Conservation (phyloP, 2,888 invertebrate genomes). For the Octonoba sinensis region DNA sequence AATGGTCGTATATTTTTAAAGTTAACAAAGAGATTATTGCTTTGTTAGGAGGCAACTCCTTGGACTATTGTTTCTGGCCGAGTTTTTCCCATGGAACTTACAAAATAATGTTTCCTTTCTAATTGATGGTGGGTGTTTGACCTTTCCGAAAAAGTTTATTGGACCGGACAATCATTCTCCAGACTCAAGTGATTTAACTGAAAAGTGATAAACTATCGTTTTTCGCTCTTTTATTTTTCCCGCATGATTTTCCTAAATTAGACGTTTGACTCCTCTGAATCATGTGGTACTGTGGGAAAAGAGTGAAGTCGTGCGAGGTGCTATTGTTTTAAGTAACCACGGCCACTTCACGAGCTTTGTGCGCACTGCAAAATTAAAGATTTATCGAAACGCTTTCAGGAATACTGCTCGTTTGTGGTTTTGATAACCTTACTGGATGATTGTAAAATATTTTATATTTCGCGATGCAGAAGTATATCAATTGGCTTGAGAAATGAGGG, state of each 20-base stretch:
- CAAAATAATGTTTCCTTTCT: slow-evolving; percentile 52
- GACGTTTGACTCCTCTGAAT: slow-evolving; percentile 23
- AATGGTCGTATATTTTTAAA: slow-evolving; percentile 53
- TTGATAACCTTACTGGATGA: too few species aligned
- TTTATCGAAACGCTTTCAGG: too few species aligned
- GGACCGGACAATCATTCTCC: slow-evolving; percentile 22
- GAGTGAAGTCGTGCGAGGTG: slow-evolving; percentile 15
- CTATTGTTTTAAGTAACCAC: slow-evolving; percentile 36
- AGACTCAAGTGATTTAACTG: slow-evolving; percentile 30
- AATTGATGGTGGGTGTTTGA: slow-evolving; percentile 60
- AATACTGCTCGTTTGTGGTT: too few species aligned
- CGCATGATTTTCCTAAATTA: slow-evolving; percentile 48
- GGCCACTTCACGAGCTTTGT: not conserved
- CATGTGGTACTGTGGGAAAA: slow-evolving; percentile 31
- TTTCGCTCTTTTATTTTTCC: slow-evolving; percentile 38
- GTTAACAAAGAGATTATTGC: slow-evolving; percentile 61
- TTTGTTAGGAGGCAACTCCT: slow-evolving; percentile 36
- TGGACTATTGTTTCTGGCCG: slow-evolving; percentile 42
- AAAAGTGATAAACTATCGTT: slow-evolving; percentile 44
- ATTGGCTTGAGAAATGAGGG: too few species aligned
- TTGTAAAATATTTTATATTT: too few species aligned
- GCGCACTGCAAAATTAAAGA: too few species aligned
- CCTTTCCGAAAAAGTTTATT: slow-evolving; percentile 48
- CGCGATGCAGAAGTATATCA: too few species aligned
- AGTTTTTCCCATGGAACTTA: slow-evolving; percentile 46